These are phyloP conservation scores for Decapterus maruadsi DNA, from an alignment of 2,797 vertebrate species.

Conservation along the genomic window DNA sequence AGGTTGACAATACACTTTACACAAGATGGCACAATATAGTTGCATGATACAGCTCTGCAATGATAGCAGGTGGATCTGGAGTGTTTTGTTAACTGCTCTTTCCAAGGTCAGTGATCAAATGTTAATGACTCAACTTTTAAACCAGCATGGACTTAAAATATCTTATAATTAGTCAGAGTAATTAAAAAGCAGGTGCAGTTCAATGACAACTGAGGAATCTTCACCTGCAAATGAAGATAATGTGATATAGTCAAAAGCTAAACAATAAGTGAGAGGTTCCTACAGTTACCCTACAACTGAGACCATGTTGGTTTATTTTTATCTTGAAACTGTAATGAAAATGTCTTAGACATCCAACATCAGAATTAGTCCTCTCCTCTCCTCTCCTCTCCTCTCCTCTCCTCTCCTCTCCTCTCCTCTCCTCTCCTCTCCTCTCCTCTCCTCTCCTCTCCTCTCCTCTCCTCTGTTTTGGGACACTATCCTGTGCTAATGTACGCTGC, in stretches of 20 bases:
- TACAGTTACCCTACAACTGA: not conserved
- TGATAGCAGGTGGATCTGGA: not conserved
- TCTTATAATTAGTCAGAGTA: not conserved
- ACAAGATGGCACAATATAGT: not conserved
- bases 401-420: constrained; percentile 53
- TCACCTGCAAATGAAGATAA: not conserved
- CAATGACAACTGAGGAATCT: not conserved
- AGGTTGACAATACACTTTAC: not conserved
- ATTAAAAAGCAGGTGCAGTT: not conserved
- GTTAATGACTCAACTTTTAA: not conserved
- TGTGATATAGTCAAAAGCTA: not conserved
- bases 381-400: constrained; percentile 29
- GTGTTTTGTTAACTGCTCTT: not conserved
- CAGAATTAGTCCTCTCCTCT: constrained; percentile 6
- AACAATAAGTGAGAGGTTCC: not conserved
- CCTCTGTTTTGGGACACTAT: constrained; percentile 71
- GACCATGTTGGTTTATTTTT: not conserved
- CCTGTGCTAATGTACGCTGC: constrained; percentile 81
- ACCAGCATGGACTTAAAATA: not conserved
- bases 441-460: constrained; percentile 45
- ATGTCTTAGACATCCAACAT: not conserved
- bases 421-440: constrained; percentile 25
- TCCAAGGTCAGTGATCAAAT: not conserved
- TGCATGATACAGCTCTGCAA: not conserved
- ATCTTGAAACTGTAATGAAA: not conserved